Base-by-base conservation (phyloP, 2,888 invertebrate genomes). In the Chromoteleia sp. region DNA sequence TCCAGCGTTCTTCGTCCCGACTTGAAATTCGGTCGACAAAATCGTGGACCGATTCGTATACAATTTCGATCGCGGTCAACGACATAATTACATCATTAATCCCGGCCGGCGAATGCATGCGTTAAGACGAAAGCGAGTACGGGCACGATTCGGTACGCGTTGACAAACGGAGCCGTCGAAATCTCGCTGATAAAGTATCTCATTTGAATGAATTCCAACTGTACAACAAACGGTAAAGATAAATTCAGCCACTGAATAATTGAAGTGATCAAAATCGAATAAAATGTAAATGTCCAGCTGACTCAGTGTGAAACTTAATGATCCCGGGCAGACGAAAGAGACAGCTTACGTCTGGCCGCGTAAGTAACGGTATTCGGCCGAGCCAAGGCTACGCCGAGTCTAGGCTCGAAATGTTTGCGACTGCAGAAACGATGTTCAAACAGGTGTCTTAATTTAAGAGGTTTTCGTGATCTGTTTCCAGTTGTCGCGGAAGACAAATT, bases 281-380 rank as follows among this genome's bases (percentile, higher is more conserved):
- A 75, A 75, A 80, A 75, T 70, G 81, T 81, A 73, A 81, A 75
- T 65, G 76, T 65, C 71, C 71, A 58, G 68, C 79, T 79, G 79
- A 73, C 68, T 80, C 74, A 68, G 73, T 73, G 76, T 74, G 74
- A 74, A 68, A 77, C 61, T 73, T 71, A 81, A 81, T 79, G 75
- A 79, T 71, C 75, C 36, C 33, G 65, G 25, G 70, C 63, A 75
- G 79, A 82, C 75, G 82, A 82, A 82, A 82, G 82, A 82, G 82
- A 82, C 78, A 82, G 82, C 82, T 82, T 76, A 68, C 71, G 75
- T 82, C 82, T 78, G n/a, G 78, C 65, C 48, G 39, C 52, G 63
- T 59, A 56, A 21, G 48, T 78, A 78, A 82, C 82, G 78, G 82
- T 70, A 78, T 68, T 29, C 12, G 58, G 30, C 45, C 77, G 59